Base-by-base conservation (phyloP, 2,888 invertebrate genomes). In the Dynastes maya region DNA sequence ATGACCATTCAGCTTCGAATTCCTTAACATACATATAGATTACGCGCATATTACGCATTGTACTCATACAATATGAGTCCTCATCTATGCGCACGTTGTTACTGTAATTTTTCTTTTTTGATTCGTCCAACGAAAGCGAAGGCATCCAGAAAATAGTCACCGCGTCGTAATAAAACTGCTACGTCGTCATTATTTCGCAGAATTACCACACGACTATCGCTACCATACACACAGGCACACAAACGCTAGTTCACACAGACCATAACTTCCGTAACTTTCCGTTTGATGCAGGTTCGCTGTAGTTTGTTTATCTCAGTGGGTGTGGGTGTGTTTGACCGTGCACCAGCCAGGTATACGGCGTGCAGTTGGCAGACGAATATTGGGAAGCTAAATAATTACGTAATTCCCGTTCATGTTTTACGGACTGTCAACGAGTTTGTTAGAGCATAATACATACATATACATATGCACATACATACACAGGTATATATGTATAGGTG, bases 291-390 rank as follows among this genome's bases (percentile, higher is more conserved):
- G 22, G 55, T 55, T 55, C 22, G n/a, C 2, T 6, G 6, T 22
- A 40, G 1, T 65, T 40, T 40, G 65, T 65, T 65, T 40, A 40
- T 32, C 29, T 45, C 16, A 6, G 40, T 65, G 16, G 22, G 45
- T 9, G 40, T 65, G 27, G 63, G 32, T 65, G n/a, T 45, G 16
- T 65, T 65, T 65, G 22, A 55, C 22, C 22, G 22, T 8, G n/a
- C 22, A 8, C 4, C 1, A 55, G n/a, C 16, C 53, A 55, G n/a
- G 40, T 65, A 16, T 22, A 65, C 37, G 8, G 6, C 22, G n/a
- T 65, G 65, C 65, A 65, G 40, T 45, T 65, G 65, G 65, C 65
- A 65, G 65, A 16, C 45, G 16, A 45, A 65, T 65, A 65, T 45
- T 22, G 40, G 11, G 22, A 55, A 22, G 40, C 8, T 37, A 16